Percentiles rank a stretch among this genome's conserved stretches.
phyloP scores from a whole-genome alignment of 92 coral and sea anemone genomes.

The Paramuricea clavata region DNA sequence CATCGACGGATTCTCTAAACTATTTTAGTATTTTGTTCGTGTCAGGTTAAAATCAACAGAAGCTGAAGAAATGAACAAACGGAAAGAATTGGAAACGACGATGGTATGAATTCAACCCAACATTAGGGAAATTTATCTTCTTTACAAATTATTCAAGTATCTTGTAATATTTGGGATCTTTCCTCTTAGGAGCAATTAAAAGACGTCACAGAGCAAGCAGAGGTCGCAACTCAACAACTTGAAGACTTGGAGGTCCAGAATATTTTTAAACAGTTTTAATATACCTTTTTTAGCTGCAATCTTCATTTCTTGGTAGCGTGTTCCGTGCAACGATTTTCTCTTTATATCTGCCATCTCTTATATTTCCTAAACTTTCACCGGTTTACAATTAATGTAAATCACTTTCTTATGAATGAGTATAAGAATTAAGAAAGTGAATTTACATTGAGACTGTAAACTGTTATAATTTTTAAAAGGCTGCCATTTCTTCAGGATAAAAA shows the following conservation, averaged over 20 bases:
- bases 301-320: no score
- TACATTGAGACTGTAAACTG: neutral
- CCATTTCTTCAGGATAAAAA: slow-evolving; percentile 78
- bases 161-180: neutral
- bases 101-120: slow-evolving; percentile 56
- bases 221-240: slow-evolving; percentile 85
- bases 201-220: slow-evolving; percentile 94
- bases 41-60: slow-evolving; percentile 90
- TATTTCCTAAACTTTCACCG: no score
- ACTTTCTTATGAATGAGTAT: no score
- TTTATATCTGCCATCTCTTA: no score
- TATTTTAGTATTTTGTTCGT: neutral
- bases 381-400: no score
- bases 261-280: no score
- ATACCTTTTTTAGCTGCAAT: no score
- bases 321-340: no score
- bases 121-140: neutral
- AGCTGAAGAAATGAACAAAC: slow-evolving; percentile 84
- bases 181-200: slow-evolving; percentile 81
- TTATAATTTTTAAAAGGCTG: neutral
- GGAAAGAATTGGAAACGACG: slow-evolving; percentile 88
- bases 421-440: no score
- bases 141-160: neutral
- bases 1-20: neutral
- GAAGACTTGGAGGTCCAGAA: slow-evolving; percentile 87